Evolutionary conservation across 2,888 invertebrate genomes (phyloP).

Genomic region (Sialis fuliginosa): DNA sequence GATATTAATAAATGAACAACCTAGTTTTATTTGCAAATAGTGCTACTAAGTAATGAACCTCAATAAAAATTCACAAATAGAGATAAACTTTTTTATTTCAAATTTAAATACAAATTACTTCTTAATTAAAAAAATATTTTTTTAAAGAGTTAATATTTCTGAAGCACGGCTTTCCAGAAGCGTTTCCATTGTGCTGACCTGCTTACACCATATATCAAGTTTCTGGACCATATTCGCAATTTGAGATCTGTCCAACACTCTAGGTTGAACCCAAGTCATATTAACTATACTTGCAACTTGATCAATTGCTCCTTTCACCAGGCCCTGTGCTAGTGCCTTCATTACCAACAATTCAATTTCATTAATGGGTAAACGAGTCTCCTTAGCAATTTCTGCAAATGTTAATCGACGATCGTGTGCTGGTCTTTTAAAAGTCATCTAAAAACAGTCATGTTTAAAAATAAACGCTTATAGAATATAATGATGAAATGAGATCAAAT

Average conservation of each 20-base stretch:
- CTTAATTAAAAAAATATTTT: no score
- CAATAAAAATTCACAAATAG: no score
- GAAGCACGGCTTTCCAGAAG: slow-evolving; percentile 56
- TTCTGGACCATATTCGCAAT: slow-evolving; percentile 53
- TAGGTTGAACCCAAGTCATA: slow-evolving; percentile 74
- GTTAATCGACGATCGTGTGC: slow-evolving; percentile 73
- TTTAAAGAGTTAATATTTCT: slow-evolving; percentile 54
- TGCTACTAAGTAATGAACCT: no score
- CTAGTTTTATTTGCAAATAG: no score
- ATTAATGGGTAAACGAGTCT: slow-evolving; percentile 64
- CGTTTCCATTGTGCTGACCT: slow-evolving; percentile 54
- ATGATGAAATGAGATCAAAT: no score
- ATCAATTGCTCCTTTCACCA: slow-evolving; percentile 89
- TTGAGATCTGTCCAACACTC: slow-evolving; percentile 53
- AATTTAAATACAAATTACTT: no score
- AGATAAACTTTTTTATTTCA: no score
- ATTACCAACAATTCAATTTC: slow-evolving; percentile 92
- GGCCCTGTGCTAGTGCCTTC: slow-evolving; percentile 89
- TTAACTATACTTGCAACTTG: slow-evolving; percentile 57
- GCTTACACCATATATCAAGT: slow-evolving; percentile 54
- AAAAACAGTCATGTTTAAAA: slow-evolving; percentile 12
- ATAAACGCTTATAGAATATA: background rate
- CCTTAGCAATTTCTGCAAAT: slow-evolving; percentile 77
- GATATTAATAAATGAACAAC: no score
- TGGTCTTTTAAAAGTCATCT: slow-evolving; percentile 92